Base-by-base conservation (phyloP, 2,797 vertebrate genomes). In the Botia almorhae region DNA sequence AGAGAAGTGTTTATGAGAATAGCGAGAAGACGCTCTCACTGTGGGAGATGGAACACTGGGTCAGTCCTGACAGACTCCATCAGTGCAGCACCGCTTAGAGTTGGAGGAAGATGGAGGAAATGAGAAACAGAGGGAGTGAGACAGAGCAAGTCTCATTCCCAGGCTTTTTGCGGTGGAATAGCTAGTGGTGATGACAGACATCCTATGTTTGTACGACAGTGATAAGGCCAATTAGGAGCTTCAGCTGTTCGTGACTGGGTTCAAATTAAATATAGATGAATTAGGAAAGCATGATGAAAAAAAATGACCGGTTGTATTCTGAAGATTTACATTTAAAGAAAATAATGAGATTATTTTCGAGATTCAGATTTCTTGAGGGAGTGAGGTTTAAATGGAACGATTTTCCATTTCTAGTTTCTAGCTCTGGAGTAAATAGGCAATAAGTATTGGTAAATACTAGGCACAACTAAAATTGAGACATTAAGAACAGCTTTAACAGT, bases 1-100 rank as follows among this genome's bases (percentile, higher is more conserved):
- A 93, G 91, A 87, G 86, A 85, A 91, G 87, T 77, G 78, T 89
- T 89, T 83, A 83, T 87, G 85, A 83, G 87, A 89, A 86, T 89
- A 81, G 86, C 85, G 53, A 73, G 69, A 64, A 82, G 82, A 77
- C 81, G 64, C 69, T 70, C 79, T 81, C 83, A 85, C 86, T 78
- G 77, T 71, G 83, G 86, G 82, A 85, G 86, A 84, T 67, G 79
- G 73, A 87, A 80, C 26, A 74, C 67, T 81, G 82, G 86, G 87
- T 88, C 84, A 87, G 75, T 58, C 79, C 80, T 84, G 81, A 86
- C 82, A 84, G 67, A 85, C 73, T 81, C 75, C 82, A 82, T 81
- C 83, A 80, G 81, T 68, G 72, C 55, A 48, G 71, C 80, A 82
- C 74, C 78, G 74, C 83, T 82, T 65, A 70, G 76, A 84, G 76